Conservation (phyloP, 2,113 vertebrate species). For the Vicugna pacos region DNA sequence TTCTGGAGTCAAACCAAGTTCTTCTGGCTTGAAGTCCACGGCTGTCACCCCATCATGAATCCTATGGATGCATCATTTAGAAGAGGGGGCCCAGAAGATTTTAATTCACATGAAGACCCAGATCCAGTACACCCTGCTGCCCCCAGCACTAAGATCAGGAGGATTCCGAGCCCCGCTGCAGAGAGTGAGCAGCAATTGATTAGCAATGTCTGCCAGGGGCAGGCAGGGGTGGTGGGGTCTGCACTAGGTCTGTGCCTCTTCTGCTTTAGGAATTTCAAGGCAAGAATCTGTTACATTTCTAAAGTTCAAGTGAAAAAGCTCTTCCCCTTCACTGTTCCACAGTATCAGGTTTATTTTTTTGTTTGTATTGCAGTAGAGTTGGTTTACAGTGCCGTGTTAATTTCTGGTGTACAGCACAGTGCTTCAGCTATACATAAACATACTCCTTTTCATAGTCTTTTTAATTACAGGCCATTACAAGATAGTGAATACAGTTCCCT, state of each 20-base stretch:
- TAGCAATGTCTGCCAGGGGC: neutral
- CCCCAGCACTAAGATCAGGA: neutral
- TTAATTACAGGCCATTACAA: no score
- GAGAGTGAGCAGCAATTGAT: neutral
- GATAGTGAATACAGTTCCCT: no score
- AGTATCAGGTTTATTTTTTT: neutral
- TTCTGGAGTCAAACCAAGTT: neutral
- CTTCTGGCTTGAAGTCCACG: neutral
- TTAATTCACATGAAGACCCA: neutral
- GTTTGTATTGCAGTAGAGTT: no score
- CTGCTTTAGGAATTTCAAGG: slow-evolving; percentile 30
- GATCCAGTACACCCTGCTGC: neutral
- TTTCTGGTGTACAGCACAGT: no score
- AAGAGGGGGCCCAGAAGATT: neutral
- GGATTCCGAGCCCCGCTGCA: neutral
- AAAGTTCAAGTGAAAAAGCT: neutral
- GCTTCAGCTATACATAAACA: no score
- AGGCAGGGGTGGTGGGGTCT: neutral
- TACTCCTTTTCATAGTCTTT: no score
- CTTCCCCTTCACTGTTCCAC: neutral
- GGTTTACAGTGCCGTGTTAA: no score
- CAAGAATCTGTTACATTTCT: neutral
- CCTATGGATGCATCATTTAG: neutral
- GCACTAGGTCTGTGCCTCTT: neutral
- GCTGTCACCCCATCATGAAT: neutral